A percentile compares a stretch with the other conserved stretches of the same genome.
Evolutionary conservation across 2,797 vertebrate species (phyloP).

Genomic region (Ataeniobius toweri): DNA sequence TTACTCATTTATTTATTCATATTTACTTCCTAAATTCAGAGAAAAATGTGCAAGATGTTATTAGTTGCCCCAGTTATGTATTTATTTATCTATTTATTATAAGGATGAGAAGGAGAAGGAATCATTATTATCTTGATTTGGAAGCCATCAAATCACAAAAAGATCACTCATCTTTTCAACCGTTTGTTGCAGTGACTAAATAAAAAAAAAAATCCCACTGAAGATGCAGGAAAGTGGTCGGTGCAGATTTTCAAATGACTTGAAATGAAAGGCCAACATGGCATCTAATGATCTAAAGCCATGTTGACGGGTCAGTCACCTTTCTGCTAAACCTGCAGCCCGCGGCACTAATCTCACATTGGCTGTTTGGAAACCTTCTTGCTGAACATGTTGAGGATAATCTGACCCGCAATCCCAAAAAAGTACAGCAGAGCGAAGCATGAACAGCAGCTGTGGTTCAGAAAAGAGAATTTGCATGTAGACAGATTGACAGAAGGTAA

Average conservation of each 20-base stretch:
- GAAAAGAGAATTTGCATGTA: background rate
- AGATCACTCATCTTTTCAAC: background rate
- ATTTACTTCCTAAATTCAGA: background rate
- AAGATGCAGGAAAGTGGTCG: background rate
- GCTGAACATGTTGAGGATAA: slow-evolving; percentile 10
- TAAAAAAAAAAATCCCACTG: background rate
- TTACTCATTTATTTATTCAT: background rate
- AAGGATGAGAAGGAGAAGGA: background rate
- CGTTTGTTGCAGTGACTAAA: background rate
- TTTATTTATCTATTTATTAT: background rate
- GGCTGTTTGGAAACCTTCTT: slow-evolving; percentile 10
- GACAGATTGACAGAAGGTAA: slow-evolving; percentile 2
- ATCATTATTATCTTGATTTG: no score
- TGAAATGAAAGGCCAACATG: background rate
- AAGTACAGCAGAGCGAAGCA: background rate
- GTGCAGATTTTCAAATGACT: background rate
- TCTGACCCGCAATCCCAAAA: slow-evolving; percentile 4
- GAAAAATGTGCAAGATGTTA: background rate
- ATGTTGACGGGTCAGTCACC: slow-evolving; percentile 20
- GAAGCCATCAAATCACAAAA: background rate
- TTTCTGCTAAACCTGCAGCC: background rate
- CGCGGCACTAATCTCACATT: slow-evolving; percentile 29
- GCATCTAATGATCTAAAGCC: slow-evolving; percentile 2
- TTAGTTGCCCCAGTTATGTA: background rate
- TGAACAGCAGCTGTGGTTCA: background rate